These are phyloP conservation scores for Plebejus melissa DNA, from an alignment of 2,888 invertebrate species.

Conservation along the genomic window DNA sequence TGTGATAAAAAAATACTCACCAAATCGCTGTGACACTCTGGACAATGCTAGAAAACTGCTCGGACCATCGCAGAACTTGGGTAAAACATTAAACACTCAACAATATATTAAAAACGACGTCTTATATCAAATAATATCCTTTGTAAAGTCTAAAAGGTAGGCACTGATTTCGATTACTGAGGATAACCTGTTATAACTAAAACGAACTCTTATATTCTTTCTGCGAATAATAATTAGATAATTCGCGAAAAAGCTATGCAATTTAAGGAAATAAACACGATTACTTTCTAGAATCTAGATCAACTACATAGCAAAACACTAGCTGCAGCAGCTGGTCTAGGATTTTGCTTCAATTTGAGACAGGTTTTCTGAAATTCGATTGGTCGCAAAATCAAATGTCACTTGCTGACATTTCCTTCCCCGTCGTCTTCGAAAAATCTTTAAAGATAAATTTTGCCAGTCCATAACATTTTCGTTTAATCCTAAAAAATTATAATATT, in stretches of 20 bases:
- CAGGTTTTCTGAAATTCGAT: conserved; percentile 39
- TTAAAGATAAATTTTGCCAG: neutral
- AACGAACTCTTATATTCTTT: conserved; percentile 26
- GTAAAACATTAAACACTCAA: conserved; percentile 53
- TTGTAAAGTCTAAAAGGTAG: conserved; percentile 50
- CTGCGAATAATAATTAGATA: neutral
- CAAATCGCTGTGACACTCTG: conserved; percentile 65
- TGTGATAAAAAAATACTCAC: conserved; percentile 49
- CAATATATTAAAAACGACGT: conserved; percentile 47
- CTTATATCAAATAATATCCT: conserved; percentile 44
- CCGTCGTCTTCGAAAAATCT: neutral
- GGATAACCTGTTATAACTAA: conserved; percentile 37
- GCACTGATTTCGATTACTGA: conserved; percentile 57
- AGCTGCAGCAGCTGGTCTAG: conserved; percentile 33
- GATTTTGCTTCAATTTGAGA: conserved; percentile 26
- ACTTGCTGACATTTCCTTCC: neutral
- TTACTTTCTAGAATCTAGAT: conserved; percentile 38
- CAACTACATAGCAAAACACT: conserved; percentile 28
- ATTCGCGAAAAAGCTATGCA: conserved; percentile 26
- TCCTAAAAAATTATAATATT: neutral
- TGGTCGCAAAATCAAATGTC: conserved; percentile 32
- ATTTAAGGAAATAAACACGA: conserved; percentile 35
- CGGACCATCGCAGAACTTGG: conserved; percentile 67
- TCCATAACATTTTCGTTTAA: neutral
- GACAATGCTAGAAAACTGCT: conserved; percentile 76